Evolutionary conservation across 1,140 invertebrate genomes (phyloP).

Genomic region (Drosophila santomea): DNA sequence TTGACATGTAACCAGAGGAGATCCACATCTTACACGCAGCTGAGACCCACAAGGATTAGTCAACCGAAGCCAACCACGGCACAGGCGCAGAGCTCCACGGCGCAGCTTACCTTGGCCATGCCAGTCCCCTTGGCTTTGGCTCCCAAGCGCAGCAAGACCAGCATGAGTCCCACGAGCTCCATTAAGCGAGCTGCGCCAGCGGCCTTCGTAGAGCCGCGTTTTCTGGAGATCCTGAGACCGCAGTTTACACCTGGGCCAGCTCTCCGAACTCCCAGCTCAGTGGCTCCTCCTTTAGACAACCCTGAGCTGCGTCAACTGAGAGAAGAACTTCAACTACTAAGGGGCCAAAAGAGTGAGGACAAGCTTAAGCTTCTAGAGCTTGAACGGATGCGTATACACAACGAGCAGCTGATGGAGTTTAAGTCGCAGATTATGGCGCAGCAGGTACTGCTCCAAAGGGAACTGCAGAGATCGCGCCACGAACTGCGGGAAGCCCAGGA

Average conservation of each 20-base stretch:
- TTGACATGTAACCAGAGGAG: constrained; percentile 70
- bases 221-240: constrained; percentile 94
- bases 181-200: constrained; percentile 56
- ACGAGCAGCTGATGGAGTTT: constrained; percentile 96
- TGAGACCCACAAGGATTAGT: constrained; percentile 73
- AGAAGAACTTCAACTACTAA: constrained; percentile 96
- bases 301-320: constrained; percentile 90
- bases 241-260: constrained; percentile 94
- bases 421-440: constrained; percentile 97
- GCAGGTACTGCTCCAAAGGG: constrained; percentile 94
- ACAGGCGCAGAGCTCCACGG: constrained; percentile 68
- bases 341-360: constrained; percentile 93
- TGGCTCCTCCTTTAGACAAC: constrained; percentile 85
- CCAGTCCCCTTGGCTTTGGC: constrained; percentile 67
- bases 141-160: constrained; percentile 79
- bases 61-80: constrained; percentile 75
- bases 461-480: constrained; percentile 92
- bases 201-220: constrained; percentile 89
- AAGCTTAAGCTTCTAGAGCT: constrained; percentile 94
- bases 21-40: constrained; percentile 69
- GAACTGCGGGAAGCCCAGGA: constrained; percentile 94
- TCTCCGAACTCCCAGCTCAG: constrained; percentile 87
- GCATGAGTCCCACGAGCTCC: constrained; percentile 74
- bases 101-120: constrained; percentile 67
- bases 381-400: constrained; percentile 92